Evolutionary conservation across 2,888 invertebrate species (phyloP).

Genomic region (Volucella inanis): DNA sequence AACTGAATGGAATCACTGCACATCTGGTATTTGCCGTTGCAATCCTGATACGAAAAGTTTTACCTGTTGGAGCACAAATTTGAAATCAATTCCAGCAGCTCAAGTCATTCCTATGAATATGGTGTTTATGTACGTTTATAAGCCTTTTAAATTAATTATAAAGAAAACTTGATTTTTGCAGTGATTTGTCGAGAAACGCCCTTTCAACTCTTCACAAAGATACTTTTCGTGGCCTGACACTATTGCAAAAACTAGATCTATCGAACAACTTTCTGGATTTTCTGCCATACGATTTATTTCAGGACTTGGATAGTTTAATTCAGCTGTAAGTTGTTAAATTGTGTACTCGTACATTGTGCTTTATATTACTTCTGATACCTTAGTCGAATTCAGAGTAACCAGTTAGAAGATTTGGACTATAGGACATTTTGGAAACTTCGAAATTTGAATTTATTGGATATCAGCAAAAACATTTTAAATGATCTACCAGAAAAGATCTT

Average conservation of each 20-base stretch:
- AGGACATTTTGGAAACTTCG: conserved; percentile 84
- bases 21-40: conserved; percentile 87
- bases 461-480: conserved; percentile 85
- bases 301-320: conserved; percentile 85
- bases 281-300: conserved; percentile 86
- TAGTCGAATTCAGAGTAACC: conserved; percentile 86
- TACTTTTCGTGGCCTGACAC: conserved; percentile 85
- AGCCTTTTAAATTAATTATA: background rate
- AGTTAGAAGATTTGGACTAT: conserved; percentile 84
- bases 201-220: conserved; percentile 87
- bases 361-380: background rate
- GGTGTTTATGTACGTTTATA: conserved; percentile 84
- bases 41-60: conserved; percentile 86
- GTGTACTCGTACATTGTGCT: background rate
- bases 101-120: conserved; percentile 87
- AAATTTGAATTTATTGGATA: conserved; percentile 86
- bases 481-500: conserved; percentile 85
- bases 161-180: conserved; percentile 79
- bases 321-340: conserved; percentile 84
- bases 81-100: conserved; percentile 85
- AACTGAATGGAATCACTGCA: conserved; percentile 85
- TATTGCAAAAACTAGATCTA: conserved; percentile 86
- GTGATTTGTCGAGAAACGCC: conserved; percentile 88
- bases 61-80: conserved; percentile 86
- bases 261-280: conserved; percentile 87